A percentile compares a stretch with the other conserved stretches of the same genome.
These are phyloP conservation scores for Luehdorfia chinensis DNA, from an alignment of 1,140 invertebrate genomes.

Conservation along the genomic window DNA sequence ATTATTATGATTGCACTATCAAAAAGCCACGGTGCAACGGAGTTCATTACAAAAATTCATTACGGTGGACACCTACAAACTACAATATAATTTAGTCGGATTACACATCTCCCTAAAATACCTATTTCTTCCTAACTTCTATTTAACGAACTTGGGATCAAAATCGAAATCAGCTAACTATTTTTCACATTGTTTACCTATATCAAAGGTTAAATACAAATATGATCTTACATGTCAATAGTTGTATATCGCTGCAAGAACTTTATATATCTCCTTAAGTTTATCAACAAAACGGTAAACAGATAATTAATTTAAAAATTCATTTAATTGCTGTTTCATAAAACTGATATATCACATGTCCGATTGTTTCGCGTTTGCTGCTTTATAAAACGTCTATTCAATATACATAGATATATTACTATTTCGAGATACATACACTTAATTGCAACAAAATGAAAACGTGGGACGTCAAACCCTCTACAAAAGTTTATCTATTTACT, in stretches of 20 bases:
- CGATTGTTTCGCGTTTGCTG: conserved; percentile 42
- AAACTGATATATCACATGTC: conserved; percentile 55
- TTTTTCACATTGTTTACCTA: not conserved
- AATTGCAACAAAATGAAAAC: conserved; percentile 23
- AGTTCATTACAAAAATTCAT: too few species aligned
- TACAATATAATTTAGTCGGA: conserved; percentile 10
- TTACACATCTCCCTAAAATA: not conserved
- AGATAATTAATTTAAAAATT: not conserved
- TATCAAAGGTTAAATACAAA: not conserved
- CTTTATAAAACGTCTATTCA: conserved; percentile 13
- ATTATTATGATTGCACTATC: too few species aligned
- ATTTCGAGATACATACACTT: conserved; percentile 41
- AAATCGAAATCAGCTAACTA: too few species aligned
- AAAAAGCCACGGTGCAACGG: too few species aligned
- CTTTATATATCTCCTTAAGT: not conserved
- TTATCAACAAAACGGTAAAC: not conserved
- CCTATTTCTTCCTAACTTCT: not conserved
- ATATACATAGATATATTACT: conserved; percentile 39
- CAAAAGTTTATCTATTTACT: conserved; percentile 34
- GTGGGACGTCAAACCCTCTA: conserved; percentile 20
- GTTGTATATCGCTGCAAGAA: not conserved
- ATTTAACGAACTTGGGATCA: too few species aligned
- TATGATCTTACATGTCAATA: not conserved
- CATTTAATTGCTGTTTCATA: conserved; percentile 19
- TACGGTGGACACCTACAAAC: conserved; percentile 1